Conservation (phyloP, 2,888 invertebrate genomes). For the Raillietiella orientalis region DNA sequence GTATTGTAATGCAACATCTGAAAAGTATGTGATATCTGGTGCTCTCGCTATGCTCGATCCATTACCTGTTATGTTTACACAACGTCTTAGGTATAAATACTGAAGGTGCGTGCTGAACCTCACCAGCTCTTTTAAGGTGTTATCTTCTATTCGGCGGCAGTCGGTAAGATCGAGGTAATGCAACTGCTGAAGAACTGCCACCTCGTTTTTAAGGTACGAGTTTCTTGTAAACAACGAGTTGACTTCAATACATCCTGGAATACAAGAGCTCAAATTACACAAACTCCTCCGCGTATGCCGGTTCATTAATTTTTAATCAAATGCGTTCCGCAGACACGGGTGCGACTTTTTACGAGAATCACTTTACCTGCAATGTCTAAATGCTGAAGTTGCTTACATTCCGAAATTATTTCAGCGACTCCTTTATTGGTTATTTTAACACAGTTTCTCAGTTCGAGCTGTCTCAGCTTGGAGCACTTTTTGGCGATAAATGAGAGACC, state of each 20-base stretch:
- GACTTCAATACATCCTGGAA: too few relatives aligned
- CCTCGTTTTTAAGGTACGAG: too few relatives aligned
- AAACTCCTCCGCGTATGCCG: too few relatives aligned
- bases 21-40: too few relatives aligned
- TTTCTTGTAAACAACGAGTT: too few relatives aligned
- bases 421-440: slow-evolving; percentile 37
- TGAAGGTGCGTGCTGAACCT: slow-evolving; percentile 57
- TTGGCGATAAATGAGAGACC: slow-evolving; percentile 39
- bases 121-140: slow-evolving; percentile 45
- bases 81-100: slow-evolving; percentile 56
- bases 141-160: slow-evolving; percentile 49
- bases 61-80: slow-evolving; percentile 64
- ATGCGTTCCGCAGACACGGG: too few relatives aligned
- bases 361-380: slow-evolving; percentile 50
- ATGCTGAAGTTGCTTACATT: slow-evolving; percentile 45
- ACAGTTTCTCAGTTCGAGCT: slow-evolving; percentile 41
- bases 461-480: slow-evolving; percentile 45
- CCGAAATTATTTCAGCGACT: slow-evolving; percentile 38
- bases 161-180: slow-evolving; percentile 73
- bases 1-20: too few relatives aligned
- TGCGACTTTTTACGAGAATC: too few relatives aligned
- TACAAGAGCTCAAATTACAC: too few relatives aligned
- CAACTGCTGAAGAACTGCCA: slow-evolving; percentile 22
- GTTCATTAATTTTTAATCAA: too few relatives aligned
- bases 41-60: too few relatives aligned